A percentile compares a stretch with the other conserved stretches of the same genome.
Evolutionary conservation across 1,140 invertebrate genomes (phyloP).

Genomic region (Carcinoscorpius rotundicauda): DNA sequence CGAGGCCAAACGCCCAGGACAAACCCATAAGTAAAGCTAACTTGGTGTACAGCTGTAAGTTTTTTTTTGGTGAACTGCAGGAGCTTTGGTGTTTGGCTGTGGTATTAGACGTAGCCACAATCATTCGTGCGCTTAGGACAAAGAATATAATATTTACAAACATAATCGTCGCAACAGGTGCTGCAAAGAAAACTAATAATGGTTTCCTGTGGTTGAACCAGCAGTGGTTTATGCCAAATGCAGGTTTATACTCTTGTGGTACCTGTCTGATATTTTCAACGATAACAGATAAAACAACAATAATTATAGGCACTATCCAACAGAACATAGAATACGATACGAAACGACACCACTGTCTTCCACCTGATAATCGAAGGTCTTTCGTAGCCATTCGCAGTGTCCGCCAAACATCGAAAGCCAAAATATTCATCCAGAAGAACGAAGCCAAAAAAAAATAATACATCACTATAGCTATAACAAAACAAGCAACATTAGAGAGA

Average conservation of each 20-base stretch:
- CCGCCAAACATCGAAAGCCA: slow-evolving; percentile 45
- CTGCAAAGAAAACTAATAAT: slow-evolving; percentile 41
- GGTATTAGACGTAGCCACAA: slow-evolving; percentile 32
- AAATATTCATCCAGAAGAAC: slow-evolving; percentile 48
- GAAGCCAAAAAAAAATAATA: slow-evolving; percentile 43
- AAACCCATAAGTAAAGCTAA: slow-evolving; percentile 38
- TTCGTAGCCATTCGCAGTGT: slow-evolving; percentile 40
- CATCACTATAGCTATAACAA: slow-evolving; percentile 34
- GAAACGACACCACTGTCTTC: slow-evolving; percentile 35
- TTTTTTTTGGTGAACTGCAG: slow-evolving; percentile 25
- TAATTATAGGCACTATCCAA: slow-evolving; percentile 40
- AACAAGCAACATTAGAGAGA: slow-evolving; percentile 24
- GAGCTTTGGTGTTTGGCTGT: slow-evolving; percentile 19
- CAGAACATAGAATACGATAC: slow-evolving; percentile 41
- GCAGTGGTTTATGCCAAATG: slow-evolving; percentile 36
- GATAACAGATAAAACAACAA: slow-evolving; percentile 36
- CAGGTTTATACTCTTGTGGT: slow-evolving; percentile 32
- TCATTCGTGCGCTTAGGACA: slow-evolving; percentile 37
- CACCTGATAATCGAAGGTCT: slow-evolving; percentile 35
- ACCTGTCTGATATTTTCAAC: slow-evolving; percentile 36
- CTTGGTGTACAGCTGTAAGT: slow-evolving; percentile 44
- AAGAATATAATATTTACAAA: slow-evolving; percentile 41
- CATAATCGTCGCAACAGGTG: slow-evolving; percentile 39
- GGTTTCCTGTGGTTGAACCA: slow-evolving; percentile 43
- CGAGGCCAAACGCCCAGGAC: slow-evolving; percentile 41